Evolutionary conservation across 2,888 invertebrate species (phyloP).

Genomic region (Dione vanillae): DNA sequence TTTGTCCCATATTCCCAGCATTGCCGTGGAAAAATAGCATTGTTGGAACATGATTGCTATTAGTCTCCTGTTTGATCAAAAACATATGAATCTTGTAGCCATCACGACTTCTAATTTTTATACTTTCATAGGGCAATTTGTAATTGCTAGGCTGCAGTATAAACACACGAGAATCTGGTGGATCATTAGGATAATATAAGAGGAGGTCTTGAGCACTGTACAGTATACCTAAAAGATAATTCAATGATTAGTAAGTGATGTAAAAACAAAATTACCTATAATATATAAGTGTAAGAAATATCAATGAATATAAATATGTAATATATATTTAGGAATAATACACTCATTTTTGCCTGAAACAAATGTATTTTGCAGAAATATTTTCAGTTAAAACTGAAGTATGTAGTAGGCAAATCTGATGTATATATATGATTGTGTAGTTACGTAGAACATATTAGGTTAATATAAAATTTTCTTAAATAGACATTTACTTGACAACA

Average conservation of each 20-base stretch:
- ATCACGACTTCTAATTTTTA: constrained; percentile 87
- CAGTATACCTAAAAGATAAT: constrained; percentile 85
- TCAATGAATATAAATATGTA: too few species aligned
- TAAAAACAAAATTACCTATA: background rate
- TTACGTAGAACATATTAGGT: too few species aligned
- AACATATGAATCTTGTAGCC: constrained; percentile 92
- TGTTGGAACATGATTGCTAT: constrained; percentile 89
- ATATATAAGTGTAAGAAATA: background rate
- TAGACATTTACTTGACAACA: too few species aligned
- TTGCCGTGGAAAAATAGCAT: constrained; percentile 97
- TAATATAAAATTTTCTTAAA: too few species aligned
- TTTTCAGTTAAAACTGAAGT: too few species aligned
- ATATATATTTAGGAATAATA: too few species aligned
- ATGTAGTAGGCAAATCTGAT: too few species aligned
- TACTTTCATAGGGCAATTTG: constrained; percentile 94
- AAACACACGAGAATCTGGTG: constrained; percentile 93
- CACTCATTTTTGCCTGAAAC: too few species aligned
- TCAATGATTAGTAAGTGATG: background rate
- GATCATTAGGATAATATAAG: constrained; percentile 95
- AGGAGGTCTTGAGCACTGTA: constrained; percentile 94
- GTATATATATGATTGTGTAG: too few species aligned
- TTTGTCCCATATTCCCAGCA: constrained; percentile 98
- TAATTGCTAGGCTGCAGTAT: constrained; percentile 94
- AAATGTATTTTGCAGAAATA: too few species aligned
- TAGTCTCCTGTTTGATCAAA: constrained; percentile 90